A percentile compares a stretch with the other conserved stretches of the same genome.
phyloP scores from a whole-genome alignment of 1,140 invertebrate species.

The Panulirus ornatus region DNA sequence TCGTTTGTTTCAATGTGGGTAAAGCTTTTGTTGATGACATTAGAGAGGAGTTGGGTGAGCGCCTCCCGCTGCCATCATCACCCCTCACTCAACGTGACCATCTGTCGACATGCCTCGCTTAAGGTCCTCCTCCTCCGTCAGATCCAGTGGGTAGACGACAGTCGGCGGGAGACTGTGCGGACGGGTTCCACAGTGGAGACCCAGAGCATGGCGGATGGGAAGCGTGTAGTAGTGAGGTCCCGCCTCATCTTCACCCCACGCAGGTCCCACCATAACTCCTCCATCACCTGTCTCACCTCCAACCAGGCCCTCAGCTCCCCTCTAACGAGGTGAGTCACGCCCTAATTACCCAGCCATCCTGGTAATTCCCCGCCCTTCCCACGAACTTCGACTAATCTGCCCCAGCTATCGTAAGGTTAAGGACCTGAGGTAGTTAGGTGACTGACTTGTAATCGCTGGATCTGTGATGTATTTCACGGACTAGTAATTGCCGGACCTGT shows the following conservation, averaged over 20 bases:
- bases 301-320: slow-evolving; percentile 75
- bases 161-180: slow-evolving; percentile 58
- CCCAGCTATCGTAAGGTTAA: too few species aligned
- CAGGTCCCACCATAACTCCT: slow-evolving; percentile 77
- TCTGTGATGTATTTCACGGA: too few species aligned
- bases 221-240: slow-evolving; percentile 77
- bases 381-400: too few species aligned
- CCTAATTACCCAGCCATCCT: too few species aligned
- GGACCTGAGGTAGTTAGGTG: too few species aligned
- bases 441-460: too few species aligned
- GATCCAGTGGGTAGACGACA: slow-evolving; percentile 74
- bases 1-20: too few species aligned
- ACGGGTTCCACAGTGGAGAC: slow-evolving; percentile 56
- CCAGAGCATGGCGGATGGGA: slow-evolving; percentile 74
- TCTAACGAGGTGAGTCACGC: not conserved
- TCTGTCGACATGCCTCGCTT: not conserved
- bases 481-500: too few species aligned
- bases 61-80: not conserved
- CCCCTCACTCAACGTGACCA: not conserved
- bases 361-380: too few species aligned
- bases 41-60: too few species aligned
- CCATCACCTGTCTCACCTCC: slow-evolving; percentile 78
- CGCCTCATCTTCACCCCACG: slow-evolving; percentile 77
- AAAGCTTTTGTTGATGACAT: too few species aligned
- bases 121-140: slow-evolving; percentile 27